Conservation (phyloP, 2,113 vertebrate species). For the Apaloderma vittatum region DNA sequence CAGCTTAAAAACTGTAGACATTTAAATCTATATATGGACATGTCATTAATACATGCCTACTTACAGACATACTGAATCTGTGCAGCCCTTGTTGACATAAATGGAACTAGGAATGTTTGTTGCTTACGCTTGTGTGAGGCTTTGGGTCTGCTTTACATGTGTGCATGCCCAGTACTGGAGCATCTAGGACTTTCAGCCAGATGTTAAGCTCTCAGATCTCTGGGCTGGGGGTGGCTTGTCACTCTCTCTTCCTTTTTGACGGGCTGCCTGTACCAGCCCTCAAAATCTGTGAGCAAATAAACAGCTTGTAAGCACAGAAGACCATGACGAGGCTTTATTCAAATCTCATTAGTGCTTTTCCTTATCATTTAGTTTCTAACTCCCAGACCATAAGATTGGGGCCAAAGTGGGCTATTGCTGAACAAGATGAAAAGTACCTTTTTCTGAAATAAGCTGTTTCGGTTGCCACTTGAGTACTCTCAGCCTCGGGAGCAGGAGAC, state of each 20-base stretch:
- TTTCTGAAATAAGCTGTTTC: background rate
- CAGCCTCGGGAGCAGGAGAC: background rate
- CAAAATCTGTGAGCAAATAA: background rate
- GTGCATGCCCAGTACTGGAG: background rate
- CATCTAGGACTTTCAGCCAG: background rate
- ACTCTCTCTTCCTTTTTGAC: background rate
- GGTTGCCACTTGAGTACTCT: background rate
- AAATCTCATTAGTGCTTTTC: background rate
- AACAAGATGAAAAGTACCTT: background rate
- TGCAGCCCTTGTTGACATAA: slow-evolving; percentile 23
- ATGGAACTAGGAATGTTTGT: background rate
- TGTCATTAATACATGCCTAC: background rate
- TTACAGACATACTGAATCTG: background rate
- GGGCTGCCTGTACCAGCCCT: background rate
- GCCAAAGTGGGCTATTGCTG: background rate
- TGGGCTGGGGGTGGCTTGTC: background rate
- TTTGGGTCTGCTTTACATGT: slow-evolving; percentile 28
- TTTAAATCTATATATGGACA: slow-evolving; percentile 27
- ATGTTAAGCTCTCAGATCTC: background rate
- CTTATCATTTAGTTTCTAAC: background rate
- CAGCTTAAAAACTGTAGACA: background rate
- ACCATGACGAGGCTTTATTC: background rate
- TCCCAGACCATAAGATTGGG: background rate
- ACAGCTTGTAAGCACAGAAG: background rate
- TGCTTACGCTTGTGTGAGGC: background rate